Conservation (phyloP, 2,113 vertebrate genomes). For the Puntigrus tetrazona region DNA sequence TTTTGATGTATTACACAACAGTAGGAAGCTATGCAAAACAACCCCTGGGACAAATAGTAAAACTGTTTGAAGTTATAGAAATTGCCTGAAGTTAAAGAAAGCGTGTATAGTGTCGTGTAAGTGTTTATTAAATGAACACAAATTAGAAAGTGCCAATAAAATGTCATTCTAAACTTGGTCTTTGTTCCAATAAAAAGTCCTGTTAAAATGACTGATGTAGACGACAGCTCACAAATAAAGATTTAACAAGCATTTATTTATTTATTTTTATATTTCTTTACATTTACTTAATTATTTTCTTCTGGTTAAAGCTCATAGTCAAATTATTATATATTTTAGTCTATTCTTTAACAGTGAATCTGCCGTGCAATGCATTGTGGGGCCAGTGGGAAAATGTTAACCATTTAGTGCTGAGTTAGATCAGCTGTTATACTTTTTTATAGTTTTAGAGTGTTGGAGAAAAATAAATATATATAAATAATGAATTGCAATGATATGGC, state of each 20-base stretch:
- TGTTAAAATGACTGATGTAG: background rate
- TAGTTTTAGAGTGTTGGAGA: background rate
- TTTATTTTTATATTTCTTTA: background rate
- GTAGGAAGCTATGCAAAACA: background rate
- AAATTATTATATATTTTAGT: background rate
- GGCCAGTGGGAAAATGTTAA: background rate
- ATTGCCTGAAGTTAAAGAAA: background rate
- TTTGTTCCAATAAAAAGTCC: background rate
- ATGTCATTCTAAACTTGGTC: background rate
- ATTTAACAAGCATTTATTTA: background rate
- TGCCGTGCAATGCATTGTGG: background rate
- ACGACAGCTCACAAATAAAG: background rate
- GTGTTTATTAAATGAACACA: background rate
- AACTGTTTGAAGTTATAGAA: background rate
- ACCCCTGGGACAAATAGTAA: background rate
- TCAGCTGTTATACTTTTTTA: background rate
- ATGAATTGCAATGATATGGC: background rate
- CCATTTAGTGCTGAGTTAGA: background rate
- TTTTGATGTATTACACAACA: background rate
- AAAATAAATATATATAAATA: background rate
- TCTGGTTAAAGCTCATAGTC: background rate
- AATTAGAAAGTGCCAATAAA: background rate
- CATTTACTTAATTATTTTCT: too few relatives aligned
- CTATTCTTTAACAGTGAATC: background rate
- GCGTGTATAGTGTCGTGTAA: background rate